Percentiles rank a stretch among this genome's conserved stretches.
phyloP scores from a whole-genome alignment of 2,797 vertebrate species.

The Anomalospiza imberbis region DNA sequence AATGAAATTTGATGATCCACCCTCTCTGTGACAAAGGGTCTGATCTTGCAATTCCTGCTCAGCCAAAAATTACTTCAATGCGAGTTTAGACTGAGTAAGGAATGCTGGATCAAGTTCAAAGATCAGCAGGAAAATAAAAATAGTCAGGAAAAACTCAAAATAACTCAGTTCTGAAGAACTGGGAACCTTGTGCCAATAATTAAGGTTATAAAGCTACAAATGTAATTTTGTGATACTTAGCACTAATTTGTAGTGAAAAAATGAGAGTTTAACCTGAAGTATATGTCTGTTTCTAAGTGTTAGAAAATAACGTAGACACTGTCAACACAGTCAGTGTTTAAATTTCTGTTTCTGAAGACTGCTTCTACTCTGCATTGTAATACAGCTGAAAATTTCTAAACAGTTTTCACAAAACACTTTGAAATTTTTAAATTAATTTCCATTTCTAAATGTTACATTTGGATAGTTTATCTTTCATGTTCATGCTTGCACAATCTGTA shows the following conservation, averaged over 20 bases:
- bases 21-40: background rate
- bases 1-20: background rate
- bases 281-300: background rate
- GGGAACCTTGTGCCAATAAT: rapidly evolving
- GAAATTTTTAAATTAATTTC: background rate
- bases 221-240: background rate
- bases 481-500: background rate
- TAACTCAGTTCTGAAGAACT: background rate
- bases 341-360: background rate
- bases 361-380: background rate
- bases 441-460: background rate
- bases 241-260: background rate
- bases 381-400: background rate
- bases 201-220: background rate
- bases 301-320: background rate
- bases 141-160: background rate
- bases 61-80: background rate
- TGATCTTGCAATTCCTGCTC: background rate
- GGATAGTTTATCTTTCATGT: background rate
- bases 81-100: background rate
- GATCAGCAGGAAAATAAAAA: background rate
- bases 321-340: background rate
- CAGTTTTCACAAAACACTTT: background rate
- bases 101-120: background rate
- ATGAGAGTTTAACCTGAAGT: background rate